Base-by-base conservation (phyloP, 2,888 invertebrate species). In the Sialis lutaria region DNA sequence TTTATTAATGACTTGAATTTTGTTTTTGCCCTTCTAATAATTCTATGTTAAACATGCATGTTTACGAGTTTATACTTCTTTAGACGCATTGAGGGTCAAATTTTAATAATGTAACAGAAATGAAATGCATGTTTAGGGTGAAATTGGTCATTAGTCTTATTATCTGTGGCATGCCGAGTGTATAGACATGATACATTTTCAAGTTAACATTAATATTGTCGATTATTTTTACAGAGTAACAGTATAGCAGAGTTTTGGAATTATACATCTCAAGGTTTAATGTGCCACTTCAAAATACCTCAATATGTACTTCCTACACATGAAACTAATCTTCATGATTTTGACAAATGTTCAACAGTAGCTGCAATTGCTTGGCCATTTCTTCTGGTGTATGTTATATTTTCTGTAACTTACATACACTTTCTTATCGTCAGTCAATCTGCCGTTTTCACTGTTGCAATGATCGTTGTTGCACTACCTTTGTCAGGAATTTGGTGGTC, bases 401-500 rank as follows among this genome's bases (percentile, higher is more conserved):
- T 72, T 54, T 58, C 63, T 7, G 59, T 71, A 51, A 64, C 67
- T 40, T 65, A 68, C 7, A 56, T 71, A 39, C 65, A 71, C 53
- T 72, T 74, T 55, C 59, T 74, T 48, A 67, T 69, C 10, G 58
- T 72, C 53, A 67, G 69, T 49, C 73, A 74, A 55, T 74, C 73
- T 33, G 72, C 73, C 6, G 73, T 74, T 6, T 72, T 74, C 55
- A 72, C 70, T 8, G 64, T 74, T 10, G 70, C 74, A 10, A 62
- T 69, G 33, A 64, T 68, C 48, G 69, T 72, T 12, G 64, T 67
- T 10, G 67, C 73, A 13, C 59, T 75, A 40, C 75, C 74, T 4
- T 53, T 74, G 6, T 65, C 70, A 34, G 72, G 70, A 10, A 67
- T 74, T 50, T 75, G 72, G 70, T 75, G 75, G 75, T 71, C 73